These are phyloP conservation scores for Rugalucina vietnamica DNA, from an alignment of 2,888 invertebrate genomes.

Conservation along the genomic window DNA sequence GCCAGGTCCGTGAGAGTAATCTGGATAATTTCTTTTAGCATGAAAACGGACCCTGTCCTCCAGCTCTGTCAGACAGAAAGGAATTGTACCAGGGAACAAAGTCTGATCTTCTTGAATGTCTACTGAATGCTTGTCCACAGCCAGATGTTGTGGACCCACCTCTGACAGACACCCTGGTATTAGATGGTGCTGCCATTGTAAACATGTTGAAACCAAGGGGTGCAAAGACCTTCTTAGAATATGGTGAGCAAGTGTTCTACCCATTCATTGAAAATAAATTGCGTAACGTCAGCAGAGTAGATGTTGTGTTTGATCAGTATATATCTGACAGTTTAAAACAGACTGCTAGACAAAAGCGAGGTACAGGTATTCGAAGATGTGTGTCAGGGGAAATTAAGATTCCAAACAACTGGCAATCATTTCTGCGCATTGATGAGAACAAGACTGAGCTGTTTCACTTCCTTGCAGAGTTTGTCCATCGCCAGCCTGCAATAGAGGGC, in stretches of 20 bases:
- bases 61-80: neutral
- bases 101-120: neutral
- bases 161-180: neutral
- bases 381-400: constrained; percentile 42
- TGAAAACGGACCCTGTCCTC: neutral
- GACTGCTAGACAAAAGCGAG: constrained; percentile 47
- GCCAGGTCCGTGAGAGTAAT: neutral
- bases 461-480: constrained; percentile 36
- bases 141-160: neutral
- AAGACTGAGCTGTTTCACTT: constrained; percentile 57
- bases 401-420: constrained; percentile 51
- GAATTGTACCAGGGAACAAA: neutral
- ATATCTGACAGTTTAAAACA: constrained; percentile 26
- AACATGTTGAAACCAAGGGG: neutral
- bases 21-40: constrained; percentile 20
- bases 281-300: constrained; percentile 3
- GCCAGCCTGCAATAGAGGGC: neutral
- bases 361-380: constrained; percentile 35
- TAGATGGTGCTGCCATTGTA: constrained; percentile 7
- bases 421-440: constrained; percentile 45
- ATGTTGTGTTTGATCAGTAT: constrained; percentile 48
- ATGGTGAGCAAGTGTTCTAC: neutral
- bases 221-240: neutral
- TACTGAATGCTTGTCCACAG: neutral
- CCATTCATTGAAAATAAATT: neutral